These are phyloP conservation scores for Sander lucioperca DNA, from an alignment of 2,113 vertebrate species.

Conservation along the genomic window DNA sequence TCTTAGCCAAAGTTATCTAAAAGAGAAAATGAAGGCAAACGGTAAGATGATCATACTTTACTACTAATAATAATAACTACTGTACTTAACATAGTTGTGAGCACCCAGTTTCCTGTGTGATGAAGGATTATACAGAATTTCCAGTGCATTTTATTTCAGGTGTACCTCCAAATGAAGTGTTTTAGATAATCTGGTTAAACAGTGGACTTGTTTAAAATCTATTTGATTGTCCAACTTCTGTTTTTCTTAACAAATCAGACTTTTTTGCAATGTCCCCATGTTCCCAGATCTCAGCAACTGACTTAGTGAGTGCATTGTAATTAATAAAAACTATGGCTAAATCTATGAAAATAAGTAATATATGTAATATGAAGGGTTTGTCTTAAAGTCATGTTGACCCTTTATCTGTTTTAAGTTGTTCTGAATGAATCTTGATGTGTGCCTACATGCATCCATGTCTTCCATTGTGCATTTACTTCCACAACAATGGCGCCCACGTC, in stretches of 20 bases:
- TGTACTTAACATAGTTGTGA: background rate
- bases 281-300: background rate
- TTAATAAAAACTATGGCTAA: background rate
- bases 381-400: background rate
- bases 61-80: too few relatives aligned
- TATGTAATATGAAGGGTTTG: background rate
- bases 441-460: background rate
- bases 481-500: constrained; percentile 38
- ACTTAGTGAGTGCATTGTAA: background rate
- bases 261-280: background rate
- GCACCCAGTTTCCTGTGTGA: background rate
- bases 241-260: background rate
- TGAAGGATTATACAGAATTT: background rate
- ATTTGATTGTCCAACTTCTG: background rate
- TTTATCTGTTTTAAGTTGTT: constrained; percentile 6
- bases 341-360: background rate
- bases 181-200: background rate
- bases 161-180: background rate
- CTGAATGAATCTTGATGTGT: constrained; percentile 21
- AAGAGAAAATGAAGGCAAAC: background rate
- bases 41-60: background rate
- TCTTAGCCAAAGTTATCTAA: background rate
- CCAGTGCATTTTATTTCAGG: background rate
- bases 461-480: constrained; percentile 52
- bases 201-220: constrained; percentile 11